A percentile compares a stretch with the other conserved stretches of the same genome.
phyloP scores from a whole-genome alignment of 2,888 invertebrate genomes.

The Tigriopus californicus region DNA sequence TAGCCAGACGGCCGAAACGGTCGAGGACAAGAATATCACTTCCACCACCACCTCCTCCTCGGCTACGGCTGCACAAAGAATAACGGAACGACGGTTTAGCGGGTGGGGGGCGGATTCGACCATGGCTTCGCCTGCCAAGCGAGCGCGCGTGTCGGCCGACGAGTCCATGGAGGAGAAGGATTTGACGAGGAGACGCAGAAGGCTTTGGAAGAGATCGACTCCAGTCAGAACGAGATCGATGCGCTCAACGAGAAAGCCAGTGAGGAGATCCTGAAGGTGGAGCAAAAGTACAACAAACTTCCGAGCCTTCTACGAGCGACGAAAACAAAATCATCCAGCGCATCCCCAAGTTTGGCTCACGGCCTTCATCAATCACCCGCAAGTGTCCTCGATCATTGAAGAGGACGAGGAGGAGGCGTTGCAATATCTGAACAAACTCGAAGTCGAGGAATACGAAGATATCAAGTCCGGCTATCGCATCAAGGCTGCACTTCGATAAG shows the following conservation, averaged over 20 bases:
- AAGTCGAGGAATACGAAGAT: slow-evolving; percentile 70
- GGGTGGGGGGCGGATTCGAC: background rate
- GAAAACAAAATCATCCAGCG: slow-evolving; percentile 53
- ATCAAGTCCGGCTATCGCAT: slow-evolving; percentile 55
- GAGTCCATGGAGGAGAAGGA: slow-evolving; percentile 28
- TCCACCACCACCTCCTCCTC: background rate
- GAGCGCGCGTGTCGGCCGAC: background rate
- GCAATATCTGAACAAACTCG: slow-evolving; percentile 46
- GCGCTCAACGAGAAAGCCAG: slow-evolving; percentile 59
- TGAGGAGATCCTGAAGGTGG: slow-evolving; percentile 61
- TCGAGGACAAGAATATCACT: too few species aligned
- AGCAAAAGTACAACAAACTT: slow-evolving; percentile 61
- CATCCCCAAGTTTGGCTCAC: slow-evolving; percentile 65
- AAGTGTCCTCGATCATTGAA: slow-evolving; percentile 55
- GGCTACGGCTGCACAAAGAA: background rate
- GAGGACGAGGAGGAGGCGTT: slow-evolving; percentile 66
- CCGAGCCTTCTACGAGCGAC: slow-evolving; percentile 55
- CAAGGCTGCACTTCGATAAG: slow-evolving; percentile 52
- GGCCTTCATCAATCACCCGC: slow-evolving; percentile 68
- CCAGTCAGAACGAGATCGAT: slow-evolving; percentile 62
- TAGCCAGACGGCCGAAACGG: too few species aligned
- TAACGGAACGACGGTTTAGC: background rate
- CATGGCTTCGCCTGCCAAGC: background rate
- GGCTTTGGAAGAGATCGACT: slow-evolving; percentile 54
- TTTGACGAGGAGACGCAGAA: slow-evolving; percentile 40